Percentiles rank a stretch among this genome's conserved stretches.
Evolutionary conservation across 2,797 vertebrate genomes (phyloP).

Genomic region (Leptatherina wallacei): DNA sequence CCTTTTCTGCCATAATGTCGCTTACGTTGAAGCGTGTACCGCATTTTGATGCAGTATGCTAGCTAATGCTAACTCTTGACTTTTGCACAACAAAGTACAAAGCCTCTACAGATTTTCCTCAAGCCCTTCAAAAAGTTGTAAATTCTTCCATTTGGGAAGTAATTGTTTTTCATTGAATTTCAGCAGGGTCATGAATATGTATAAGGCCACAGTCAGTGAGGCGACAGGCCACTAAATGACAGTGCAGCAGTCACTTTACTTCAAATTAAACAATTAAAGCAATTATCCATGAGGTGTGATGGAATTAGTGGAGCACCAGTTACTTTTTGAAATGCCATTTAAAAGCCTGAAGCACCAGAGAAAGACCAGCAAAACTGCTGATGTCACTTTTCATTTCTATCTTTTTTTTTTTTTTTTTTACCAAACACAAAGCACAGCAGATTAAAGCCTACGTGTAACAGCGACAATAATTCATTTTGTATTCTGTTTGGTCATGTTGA

Average conservation of each 20-base stretch:
- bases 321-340: slow-evolving; percentile 76
- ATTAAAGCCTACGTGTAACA: slow-evolving; percentile 25
- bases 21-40: too few species aligned
- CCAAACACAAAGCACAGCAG: slow-evolving; percentile 34
- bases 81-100: neutral
- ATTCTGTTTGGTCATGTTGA: slow-evolving; percentile 32
- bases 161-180: slow-evolving; percentile 49
- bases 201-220: slow-evolving; percentile 48
- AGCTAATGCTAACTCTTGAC: too few species aligned
- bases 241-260: slow-evolving; percentile 64
- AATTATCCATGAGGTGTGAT: slow-evolving; percentile 73
- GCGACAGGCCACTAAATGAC: slow-evolving; percentile 67
- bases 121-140: slow-evolving; percentile 41
- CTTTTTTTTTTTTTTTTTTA: slow-evolving; percentile 52
- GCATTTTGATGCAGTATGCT: too few species aligned
- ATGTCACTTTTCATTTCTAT: slow-evolving; percentile 53
- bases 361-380: slow-evolving; percentile 55
- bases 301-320: slow-evolving; percentile 69
- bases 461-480: neutral
- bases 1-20: too few species aligned
- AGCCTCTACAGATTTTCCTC: slow-evolving; percentile 42
- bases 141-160: slow-evolving; percentile 58
- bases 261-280: slow-evolving; percentile 80
- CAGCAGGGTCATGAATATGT: slow-evolving; percentile 68
- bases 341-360: slow-evolving; percentile 67